Conservation (phyloP, 1,140 invertebrate genomes). For the Drosophila pectinifera region DNA sequence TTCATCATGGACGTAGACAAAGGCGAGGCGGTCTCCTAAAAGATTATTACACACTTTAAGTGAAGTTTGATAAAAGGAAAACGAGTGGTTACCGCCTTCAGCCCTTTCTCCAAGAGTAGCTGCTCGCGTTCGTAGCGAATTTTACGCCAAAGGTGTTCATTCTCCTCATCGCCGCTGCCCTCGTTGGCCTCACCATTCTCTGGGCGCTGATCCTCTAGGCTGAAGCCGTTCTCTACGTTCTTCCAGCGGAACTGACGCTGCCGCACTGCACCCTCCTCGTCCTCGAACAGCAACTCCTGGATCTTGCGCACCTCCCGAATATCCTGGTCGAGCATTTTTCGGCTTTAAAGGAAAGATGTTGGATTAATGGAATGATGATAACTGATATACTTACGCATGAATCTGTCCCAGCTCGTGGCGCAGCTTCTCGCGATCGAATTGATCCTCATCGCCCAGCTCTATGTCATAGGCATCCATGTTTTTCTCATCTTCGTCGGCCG, state of each 20-base stretch:
- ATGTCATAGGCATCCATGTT: constrained; percentile 89
- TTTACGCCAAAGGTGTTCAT: constrained; percentile 88
- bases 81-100: constrained; percentile 57
- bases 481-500: constrained; percentile 91
- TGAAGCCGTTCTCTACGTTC: constrained; percentile 87
- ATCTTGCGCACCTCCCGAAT: constrained; percentile 90
- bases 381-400: constrained; percentile 86
- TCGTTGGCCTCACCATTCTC: constrained; percentile 85
- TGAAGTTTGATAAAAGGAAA: neutral
- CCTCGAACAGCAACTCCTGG: constrained; percentile 92
- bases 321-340: constrained; percentile 91
- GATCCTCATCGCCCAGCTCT: constrained; percentile 90
- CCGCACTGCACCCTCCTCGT: constrained; percentile 91
- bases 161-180: constrained; percentile 87
- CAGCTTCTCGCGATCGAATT: constrained; percentile 88
- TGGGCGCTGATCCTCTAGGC: constrained; percentile 75
- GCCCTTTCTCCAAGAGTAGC: constrained; percentile 86
- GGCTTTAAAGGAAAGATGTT: constrained; percentile 84
- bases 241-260: constrained; percentile 92
- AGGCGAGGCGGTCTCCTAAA: constrained; percentile 40
- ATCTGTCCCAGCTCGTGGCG: constrained; percentile 88
- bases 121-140: constrained; percentile 87
- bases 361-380: neutral
- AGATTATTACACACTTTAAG: neutral
- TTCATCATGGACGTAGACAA: constrained; percentile 52